A percentile compares a stretch with the other conserved stretches of the same genome.
phyloP scores from a whole-genome alignment of 2,797 vertebrate species.

The Prionace glauca region DNA sequence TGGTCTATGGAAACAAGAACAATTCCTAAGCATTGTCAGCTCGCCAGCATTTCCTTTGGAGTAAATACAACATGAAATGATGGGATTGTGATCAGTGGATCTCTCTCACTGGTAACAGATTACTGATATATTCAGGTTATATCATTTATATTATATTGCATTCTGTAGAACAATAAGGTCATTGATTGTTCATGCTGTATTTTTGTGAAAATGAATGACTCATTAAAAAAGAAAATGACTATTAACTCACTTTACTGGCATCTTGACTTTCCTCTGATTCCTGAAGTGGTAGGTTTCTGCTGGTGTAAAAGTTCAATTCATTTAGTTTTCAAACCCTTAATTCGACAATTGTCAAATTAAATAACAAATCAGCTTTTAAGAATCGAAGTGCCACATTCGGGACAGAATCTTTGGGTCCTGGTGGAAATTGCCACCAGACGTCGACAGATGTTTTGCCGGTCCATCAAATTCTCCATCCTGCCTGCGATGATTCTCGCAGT shows the following conservation, averaged over 20 bases:
- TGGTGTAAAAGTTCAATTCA: background rate
- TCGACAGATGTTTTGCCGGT: too few species aligned
- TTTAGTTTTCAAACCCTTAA: background rate
- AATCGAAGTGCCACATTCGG: background rate
- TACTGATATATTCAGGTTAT: background rate
- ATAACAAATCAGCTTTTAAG: background rate
- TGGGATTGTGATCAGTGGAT: background rate
- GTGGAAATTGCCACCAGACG: too few species aligned
- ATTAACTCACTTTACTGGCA: conserved; percentile 29
- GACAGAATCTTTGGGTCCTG: too few species aligned
- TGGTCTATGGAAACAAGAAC: conserved; percentile 86
- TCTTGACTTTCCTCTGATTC: background rate
- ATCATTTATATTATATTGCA: background rate
- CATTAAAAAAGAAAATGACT: background rate
- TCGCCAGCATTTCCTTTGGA: conserved; percentile 44
- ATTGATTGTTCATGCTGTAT: background rate
- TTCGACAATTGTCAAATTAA: background rate
- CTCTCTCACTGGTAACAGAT: background rate
- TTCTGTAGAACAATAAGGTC: background rate
- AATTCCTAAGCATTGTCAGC: conserved; percentile 83
- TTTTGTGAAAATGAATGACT: background rate
- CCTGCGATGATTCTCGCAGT: too few species aligned
- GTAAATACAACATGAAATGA: background rate
- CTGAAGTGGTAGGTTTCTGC: background rate
- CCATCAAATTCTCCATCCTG: too few species aligned